Conservation (phyloP, 2,113 vertebrate genomes). For the Erythrolamprus reginae region DNA sequence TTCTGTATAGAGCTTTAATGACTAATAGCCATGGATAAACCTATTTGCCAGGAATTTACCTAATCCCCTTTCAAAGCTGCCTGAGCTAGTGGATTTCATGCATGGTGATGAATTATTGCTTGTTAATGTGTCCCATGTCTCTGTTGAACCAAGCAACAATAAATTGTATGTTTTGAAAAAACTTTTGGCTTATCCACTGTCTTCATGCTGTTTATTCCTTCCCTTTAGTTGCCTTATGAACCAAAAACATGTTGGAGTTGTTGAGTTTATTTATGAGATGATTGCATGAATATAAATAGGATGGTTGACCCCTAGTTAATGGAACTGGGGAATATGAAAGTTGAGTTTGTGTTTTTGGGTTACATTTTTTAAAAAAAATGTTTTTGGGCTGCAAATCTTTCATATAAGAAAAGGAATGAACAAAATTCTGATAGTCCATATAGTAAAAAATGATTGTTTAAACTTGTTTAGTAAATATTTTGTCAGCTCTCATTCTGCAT, state of each 20-base stretch:
- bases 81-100: background rate
- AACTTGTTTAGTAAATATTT: background rate
- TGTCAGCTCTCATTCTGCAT: background rate
- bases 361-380: background rate
- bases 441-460: background rate
- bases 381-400: background rate
- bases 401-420: background rate
- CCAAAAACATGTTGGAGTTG: background rate
- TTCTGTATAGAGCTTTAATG: background rate
- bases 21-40: background rate
- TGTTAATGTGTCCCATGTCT: background rate
- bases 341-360: background rate
- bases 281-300: background rate
- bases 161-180: background rate
- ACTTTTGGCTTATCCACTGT: background rate
- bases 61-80: background rate
- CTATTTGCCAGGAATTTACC: background rate
- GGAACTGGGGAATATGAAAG: background rate
- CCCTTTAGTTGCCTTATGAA: background rate
- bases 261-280: background rate
- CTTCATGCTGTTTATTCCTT: background rate
- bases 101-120: background rate
- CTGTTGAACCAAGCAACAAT: background rate
- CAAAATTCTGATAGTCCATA: background rate
- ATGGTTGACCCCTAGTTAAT: background rate